Conservation (phyloP, 2,113 vertebrate species). For the Buteo buteo region DNA sequence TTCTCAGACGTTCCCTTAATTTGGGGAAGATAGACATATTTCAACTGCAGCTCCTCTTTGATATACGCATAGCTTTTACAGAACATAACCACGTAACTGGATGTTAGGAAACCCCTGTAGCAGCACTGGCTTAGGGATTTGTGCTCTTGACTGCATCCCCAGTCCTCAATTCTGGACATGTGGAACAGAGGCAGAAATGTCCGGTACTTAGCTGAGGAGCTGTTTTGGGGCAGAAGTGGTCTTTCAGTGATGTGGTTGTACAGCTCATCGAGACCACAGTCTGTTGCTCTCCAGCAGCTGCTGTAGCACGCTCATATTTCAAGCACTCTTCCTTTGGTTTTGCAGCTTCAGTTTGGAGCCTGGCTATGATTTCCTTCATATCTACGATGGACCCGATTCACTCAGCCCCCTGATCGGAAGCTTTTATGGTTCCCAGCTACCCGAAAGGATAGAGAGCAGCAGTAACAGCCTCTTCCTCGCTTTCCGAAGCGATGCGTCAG, state of each 20-base stretch:
- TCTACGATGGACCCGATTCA: conserved; percentile 93
- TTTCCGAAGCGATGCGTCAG: conserved; percentile 92
- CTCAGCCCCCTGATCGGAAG: conserved; percentile 93
- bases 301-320: accelerated
- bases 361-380: conserved; percentile 96
- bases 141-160: background rate
- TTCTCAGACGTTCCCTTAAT: background rate
- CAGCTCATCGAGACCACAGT: background rate
- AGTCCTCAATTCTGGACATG: accelerated
- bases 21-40: accelerated
- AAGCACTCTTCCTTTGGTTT: background rate
- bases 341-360: conserved; percentile 94
- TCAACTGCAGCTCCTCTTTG: background rate
- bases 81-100: accelerated
- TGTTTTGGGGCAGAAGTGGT: background rate
- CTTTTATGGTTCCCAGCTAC: conserved; percentile 91
- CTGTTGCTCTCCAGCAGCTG: background rate
- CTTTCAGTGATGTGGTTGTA: background rate
- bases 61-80: accelerated
- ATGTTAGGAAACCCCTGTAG: background rate
- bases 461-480: conserved; percentile 95
- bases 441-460: conserved; percentile 92
- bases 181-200: background rate
- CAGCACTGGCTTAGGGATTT: background rate
- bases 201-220: background rate